phyloP scores from a whole-genome alignment of 2,797 vertebrate genomes.

The Channa striata region DNA sequence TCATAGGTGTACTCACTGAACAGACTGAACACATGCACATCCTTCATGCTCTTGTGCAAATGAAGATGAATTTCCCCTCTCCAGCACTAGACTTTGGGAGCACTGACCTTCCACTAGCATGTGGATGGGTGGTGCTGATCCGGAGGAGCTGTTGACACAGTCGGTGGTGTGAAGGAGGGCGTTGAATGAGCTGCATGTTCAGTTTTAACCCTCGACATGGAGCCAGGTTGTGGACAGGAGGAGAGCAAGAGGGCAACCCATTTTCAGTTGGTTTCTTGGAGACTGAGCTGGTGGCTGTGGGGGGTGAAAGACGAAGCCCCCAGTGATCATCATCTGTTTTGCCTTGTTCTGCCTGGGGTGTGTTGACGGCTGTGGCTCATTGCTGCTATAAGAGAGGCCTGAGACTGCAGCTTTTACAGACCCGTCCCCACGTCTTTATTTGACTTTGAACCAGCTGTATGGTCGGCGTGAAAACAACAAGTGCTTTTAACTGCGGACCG shows the following conservation, averaged over 20 bases:
- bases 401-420: slow-evolving; percentile 30
- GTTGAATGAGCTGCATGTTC: slow-evolving; percentile 44
- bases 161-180: slow-evolving; percentile 28
- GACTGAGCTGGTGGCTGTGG: background rate
- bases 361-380: slow-evolving; percentile 32
- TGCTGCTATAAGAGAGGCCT: slow-evolving; percentile 48
- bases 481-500: slow-evolving; percentile 37
- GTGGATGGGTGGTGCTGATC: slow-evolving; percentile 39
- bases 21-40: slow-evolving; percentile 13
- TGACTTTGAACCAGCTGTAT: slow-evolving; percentile 58
- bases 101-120: slow-evolving; percentile 42
- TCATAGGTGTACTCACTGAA: background rate
- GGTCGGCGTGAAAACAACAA: slow-evolving; percentile 50
- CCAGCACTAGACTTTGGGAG: slow-evolving; percentile 24
- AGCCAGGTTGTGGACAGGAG: slow-evolving; percentile 20
- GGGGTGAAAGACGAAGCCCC: slow-evolving; percentile 18
- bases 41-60: slow-evolving; percentile 33
- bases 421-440: slow-evolving; percentile 36
- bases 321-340: slow-evolving; percentile 64
- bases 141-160: slow-evolving; percentile 58
- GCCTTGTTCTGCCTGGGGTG: slow-evolving; percentile 54
- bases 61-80: slow-evolving; percentile 26
- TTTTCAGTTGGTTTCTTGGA: slow-evolving; percentile 3
- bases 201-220: slow-evolving; percentile 4
- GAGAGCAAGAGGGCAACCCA: background rate